Evolutionary conservation across 2,113 vertebrate genomes (phyloP), one percentile per base, ranked within the genome.

Genomic region (Electrona antarctica): DNA sequence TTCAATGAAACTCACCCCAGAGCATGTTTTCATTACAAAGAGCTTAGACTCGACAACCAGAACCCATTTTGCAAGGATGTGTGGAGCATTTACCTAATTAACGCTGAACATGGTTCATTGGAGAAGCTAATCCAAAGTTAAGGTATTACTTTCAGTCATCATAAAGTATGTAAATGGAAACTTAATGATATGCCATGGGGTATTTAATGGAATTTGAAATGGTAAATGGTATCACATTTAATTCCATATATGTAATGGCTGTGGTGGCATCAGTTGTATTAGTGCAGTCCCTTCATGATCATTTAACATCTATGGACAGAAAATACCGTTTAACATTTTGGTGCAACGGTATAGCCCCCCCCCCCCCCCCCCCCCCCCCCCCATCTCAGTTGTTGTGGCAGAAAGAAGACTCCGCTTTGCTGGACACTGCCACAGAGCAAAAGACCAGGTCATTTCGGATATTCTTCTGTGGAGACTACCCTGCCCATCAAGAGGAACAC

Each of bases 201-300:
- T 65, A 67, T 73, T 75, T 78, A 81, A 76, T 76, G 61, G 14
- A 69, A 55, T 81, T 83, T 79, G 45, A 81, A 85, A 79, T 72
- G 69, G 28, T 56, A 70, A 83, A 70, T 70, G 69, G 55, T 66
- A 76, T 85, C 56, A 66, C 60, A 73, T 77, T 66, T 67, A 60
- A 65, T 56, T 55, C 14, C 12, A 60, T 28, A 59, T 29, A 45
- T 60, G 33, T 41, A 60, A 62, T 63, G 52, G 55, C 68, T 52
- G 61, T 65, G 49, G 33, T 64, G 49, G 62, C 45, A 56, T 3
- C 8, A 56, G 48, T 67, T 65, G 51, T 69, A 64, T 80, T 65
- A 66, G 54, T 66, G 9, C 56, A 57, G 57, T 33, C 12, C 12
- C 48, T 71, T 79, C 46, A 33, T 46, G 14, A 64, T 66, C 52